Evolutionary conservation across 2,888 invertebrate species (phyloP), one percentile per base, ranked within the genome.

Genomic region (Crepidodera aurea): DNA sequence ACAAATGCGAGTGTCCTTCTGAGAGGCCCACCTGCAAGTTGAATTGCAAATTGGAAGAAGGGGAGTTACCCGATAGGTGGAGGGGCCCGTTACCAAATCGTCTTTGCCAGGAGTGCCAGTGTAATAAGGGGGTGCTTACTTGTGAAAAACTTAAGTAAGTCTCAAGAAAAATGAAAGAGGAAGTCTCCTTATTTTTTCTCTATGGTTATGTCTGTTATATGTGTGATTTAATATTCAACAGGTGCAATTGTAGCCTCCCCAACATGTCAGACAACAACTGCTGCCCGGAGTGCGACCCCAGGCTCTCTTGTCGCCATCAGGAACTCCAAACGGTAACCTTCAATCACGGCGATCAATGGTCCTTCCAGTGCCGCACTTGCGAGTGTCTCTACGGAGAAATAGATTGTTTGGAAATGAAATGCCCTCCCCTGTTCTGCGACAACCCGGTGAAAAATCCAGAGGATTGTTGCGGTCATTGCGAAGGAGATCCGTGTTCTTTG

Each of bases 301-400:
- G 85, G 68, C 86, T 87, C 75, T 87, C 88, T 72, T 93, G 93
- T 81, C 86, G 85, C 66, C 93, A 93, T 82, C 76, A 76, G 62
- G 91, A 92, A 79, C 85, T 91, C 75, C 85, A 87, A 72, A 87
- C 90, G 79, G 88, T 91, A 66, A 84, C 87, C 73, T 89, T 91
- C 79, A 87, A 87, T 79, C 92, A 90, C 78, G 93, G 93, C 55
- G 92, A 94, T 79, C 87, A 88, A 74, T 95, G 95, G 94, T 89
- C 92, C 72, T 93, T 93, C 83, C 91, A 94, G 82, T 95, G 95
- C 82, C 92, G 93, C 84, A 91, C 91, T 67, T 95, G 95, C 84
- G 93, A 94, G 84, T 95, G 95, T 82, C 85, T 93, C 89, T 85
- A 90, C 75, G 94, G 94, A 51, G 92, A 94, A 83, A 66, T 73